A percentile compares a stretch with the other conserved stretches of the same genome.
These are phyloP conservation scores for Enteromius trimaculatus DNA, from an alignment of 2,797 vertebrate genomes.

Conservation along the genomic window DNA sequence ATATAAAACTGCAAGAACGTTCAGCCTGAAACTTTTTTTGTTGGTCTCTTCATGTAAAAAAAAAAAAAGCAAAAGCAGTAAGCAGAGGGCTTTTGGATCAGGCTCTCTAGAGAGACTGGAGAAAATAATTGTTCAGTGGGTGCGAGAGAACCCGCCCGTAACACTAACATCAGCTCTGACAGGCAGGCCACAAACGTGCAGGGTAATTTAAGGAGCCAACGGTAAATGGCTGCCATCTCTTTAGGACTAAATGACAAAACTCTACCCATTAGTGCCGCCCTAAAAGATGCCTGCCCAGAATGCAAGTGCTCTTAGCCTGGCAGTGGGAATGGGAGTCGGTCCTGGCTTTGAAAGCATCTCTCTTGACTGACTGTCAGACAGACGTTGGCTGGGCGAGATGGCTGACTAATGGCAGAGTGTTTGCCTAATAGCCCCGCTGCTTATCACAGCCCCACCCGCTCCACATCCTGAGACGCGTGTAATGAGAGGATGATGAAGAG, in stretches of 20 bases:
- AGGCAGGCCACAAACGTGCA: slow-evolving; percentile 55
- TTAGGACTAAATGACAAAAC: slow-evolving; percentile 64
- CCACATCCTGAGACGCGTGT: slow-evolving; percentile 41
- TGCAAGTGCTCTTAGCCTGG: slow-evolving; percentile 56
- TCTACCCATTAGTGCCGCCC: slow-evolving; percentile 60
- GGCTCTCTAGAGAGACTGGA: slow-evolving; percentile 49
- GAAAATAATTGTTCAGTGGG: slow-evolving; percentile 60
- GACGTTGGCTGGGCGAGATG: slow-evolving; percentile 53
- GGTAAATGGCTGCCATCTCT: slow-evolving; percentile 61
- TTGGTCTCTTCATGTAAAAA: slow-evolving; percentile 30
- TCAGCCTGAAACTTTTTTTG: slow-evolving; percentile 30
- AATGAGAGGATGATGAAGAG: slow-evolving; percentile 54
- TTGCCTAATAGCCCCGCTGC: slow-evolving; percentile 55
- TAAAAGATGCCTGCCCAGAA: slow-evolving; percentile 52
- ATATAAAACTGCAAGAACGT: slow-evolving; percentile 23
- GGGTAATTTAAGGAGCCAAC: slow-evolving; percentile 59
- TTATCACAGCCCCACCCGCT: slow-evolving; percentile 52
- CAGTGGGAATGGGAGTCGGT: slow-evolving; percentile 41
- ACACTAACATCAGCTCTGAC: slow-evolving; percentile 61
- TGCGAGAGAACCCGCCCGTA: slow-evolving; percentile 51
- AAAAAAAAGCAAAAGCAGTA: slow-evolving; percentile 32
- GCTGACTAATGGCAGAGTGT: slow-evolving; percentile 53
- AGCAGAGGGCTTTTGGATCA: slow-evolving; percentile 36
- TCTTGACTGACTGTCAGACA: slow-evolving; percentile 60
- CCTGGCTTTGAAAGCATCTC: slow-evolving; percentile 57